Evolutionary conservation across 2,113 vertebrate genomes (phyloP).

Genomic region (Seriola dumerili): DNA sequence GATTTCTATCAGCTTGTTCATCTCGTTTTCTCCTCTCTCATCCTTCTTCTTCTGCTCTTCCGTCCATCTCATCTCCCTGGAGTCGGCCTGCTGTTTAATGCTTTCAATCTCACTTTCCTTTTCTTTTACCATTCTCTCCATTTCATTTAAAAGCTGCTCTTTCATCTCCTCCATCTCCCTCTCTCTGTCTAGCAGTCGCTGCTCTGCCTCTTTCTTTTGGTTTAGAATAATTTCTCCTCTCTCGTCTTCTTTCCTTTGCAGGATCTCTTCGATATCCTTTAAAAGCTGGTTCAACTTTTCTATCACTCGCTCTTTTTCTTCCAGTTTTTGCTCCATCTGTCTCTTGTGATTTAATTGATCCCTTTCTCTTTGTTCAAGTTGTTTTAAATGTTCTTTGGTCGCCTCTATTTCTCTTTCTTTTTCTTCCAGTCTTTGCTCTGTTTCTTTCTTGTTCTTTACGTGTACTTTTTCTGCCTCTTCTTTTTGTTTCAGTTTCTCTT

Average conservation of each 20-base stretch:
- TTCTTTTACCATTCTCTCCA: slow-evolving; percentile 48
- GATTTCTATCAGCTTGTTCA: slow-evolving; percentile 39
- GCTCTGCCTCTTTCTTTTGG: slow-evolving; percentile 69
- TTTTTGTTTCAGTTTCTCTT: slow-evolving; percentile 32
- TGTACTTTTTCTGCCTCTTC: slow-evolving; percentile 16
- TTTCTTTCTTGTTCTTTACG: not conserved
- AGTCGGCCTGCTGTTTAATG: slow-evolving; percentile 32
- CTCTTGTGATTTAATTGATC: slow-evolving; percentile 30
- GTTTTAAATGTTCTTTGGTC: slow-evolving; percentile 15
- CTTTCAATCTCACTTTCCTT: slow-evolving; percentile 51
- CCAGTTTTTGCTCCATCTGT: slow-evolving; percentile 51
- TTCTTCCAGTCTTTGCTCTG: slow-evolving; percentile 33
- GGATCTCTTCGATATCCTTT: slow-evolving; percentile 42
- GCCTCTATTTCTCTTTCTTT: slow-evolving; percentile 32
- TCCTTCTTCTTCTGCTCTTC: slow-evolving; percentile 62
- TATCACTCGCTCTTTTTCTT: slow-evolving; percentile 44
- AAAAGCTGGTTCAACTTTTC: slow-evolving; percentile 51
- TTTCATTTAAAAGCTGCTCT: slow-evolving; percentile 24
- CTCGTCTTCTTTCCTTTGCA: slow-evolving; percentile 64
- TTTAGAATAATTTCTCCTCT: slow-evolving; percentile 44
- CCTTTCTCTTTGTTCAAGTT: slow-evolving; percentile 30
- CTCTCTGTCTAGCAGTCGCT: slow-evolving; percentile 57
- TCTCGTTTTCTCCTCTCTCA: slow-evolving; percentile 21
- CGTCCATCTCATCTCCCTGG: slow-evolving; percentile 48
- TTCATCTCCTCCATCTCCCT: slow-evolving; percentile 60